phyloP scores from a whole-genome alignment of 2,113 vertebrate genomes.

The Pteruthius melanotis region DNA sequence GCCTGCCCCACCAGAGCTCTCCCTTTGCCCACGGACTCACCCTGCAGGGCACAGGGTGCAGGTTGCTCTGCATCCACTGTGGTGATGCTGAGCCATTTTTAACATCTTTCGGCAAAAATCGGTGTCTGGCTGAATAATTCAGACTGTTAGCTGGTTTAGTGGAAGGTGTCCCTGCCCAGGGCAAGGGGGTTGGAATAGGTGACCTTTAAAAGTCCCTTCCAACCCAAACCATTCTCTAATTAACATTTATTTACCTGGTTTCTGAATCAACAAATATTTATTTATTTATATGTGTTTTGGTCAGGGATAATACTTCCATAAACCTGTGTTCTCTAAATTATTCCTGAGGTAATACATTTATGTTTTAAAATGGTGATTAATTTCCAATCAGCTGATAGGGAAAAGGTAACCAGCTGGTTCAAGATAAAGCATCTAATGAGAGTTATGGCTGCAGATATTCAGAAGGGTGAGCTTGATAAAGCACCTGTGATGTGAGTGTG shows the following conservation, averaged over 20 bases:
- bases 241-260: neutral
- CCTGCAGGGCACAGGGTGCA: neutral
- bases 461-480: neutral
- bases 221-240: neutral
- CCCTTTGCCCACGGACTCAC: neutral
- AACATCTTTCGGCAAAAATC: neutral
- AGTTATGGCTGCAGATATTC: neutral
- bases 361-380: neutral
- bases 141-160: neutral
- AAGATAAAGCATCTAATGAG: neutral
- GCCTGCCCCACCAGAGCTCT: neutral
- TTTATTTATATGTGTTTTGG: neutral
- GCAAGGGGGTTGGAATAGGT: neutral
- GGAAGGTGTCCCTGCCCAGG: neutral
- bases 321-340: neutral
- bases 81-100: neutral
- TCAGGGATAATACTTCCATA: neutral
- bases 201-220: neutral
- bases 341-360: neutral
- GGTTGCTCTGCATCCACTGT: neutral
- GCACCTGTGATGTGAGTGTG: neutral
- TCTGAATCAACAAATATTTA: conserved; percentile 23
- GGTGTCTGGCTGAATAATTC: neutral
- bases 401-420: neutral
- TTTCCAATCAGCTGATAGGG: neutral